phyloP scores from a whole-genome alignment of 2,797 vertebrate species.

The Zenarchopterus dispar region DNA sequence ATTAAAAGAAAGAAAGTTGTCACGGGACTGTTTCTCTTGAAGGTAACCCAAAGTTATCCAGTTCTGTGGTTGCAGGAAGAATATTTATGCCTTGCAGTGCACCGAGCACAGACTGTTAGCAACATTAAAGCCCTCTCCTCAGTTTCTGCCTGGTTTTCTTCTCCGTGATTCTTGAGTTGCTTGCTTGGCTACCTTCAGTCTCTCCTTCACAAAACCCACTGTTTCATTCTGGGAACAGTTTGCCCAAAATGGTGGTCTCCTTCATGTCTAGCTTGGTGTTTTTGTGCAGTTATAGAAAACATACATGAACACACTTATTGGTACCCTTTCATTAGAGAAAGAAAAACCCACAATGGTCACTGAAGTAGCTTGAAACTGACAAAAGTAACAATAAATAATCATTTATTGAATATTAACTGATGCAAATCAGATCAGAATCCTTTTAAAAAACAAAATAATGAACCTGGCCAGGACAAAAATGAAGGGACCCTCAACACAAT shows the following conservation, averaged over 20 bases:
- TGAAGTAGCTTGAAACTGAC: no score
- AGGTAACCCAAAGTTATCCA: conserved; percentile 62
- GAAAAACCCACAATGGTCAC: no score
- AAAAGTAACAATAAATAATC: no score
- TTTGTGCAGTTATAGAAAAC: background rate
- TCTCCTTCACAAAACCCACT: conserved; percentile 23
- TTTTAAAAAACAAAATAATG: no score
- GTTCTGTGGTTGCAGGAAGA: conserved; percentile 57
- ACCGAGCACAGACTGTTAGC: conserved; percentile 47
- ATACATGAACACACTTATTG: background rate
- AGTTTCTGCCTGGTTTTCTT: conserved; percentile 21
- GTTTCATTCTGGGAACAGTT: conserved; percentile 21
- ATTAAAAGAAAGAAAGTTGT: conserved; percentile 75
- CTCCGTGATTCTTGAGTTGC: conserved; percentile 16
- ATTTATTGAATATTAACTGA: no score
- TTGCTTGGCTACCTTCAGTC: conserved; percentile 22
- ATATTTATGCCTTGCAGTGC: conserved; percentile 48
- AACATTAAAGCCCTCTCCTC: conserved; percentile 53
- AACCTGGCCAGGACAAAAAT: no score
- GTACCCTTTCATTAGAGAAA: no score
- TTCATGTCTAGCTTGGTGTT: background rate
- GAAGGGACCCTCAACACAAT: no score
- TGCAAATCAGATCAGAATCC: no score
- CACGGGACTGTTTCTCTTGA: conserved; percentile 72
- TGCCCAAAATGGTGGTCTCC: background rate